These are phyloP conservation scores for Bellardia pandia DNA, from an alignment of 2,888 invertebrate species.

Conservation along the genomic window DNA sequence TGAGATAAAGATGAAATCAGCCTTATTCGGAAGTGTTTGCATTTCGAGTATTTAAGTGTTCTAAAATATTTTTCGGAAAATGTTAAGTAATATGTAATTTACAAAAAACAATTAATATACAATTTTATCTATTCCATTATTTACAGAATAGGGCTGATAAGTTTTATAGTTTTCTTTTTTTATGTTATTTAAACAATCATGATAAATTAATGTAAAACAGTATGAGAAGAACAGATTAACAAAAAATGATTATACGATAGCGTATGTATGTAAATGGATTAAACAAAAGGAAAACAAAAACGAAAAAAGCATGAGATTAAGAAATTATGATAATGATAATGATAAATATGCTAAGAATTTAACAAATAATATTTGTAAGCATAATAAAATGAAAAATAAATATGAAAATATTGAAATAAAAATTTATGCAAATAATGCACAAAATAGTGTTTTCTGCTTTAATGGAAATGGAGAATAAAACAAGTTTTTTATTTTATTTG, in stretches of 20 bases:
- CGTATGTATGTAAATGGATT: not conserved
- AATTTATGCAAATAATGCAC: constrained; percentile 23
- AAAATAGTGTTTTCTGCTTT: not conserved
- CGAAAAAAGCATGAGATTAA: not conserved
- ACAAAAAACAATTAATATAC: too few species aligned
- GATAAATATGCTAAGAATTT: constrained; percentile 31
- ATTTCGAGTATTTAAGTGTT: too few species aligned
- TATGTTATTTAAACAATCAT: not conserved
- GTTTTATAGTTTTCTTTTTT: not conserved
- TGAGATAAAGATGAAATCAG: not conserved
- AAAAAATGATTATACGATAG: too few species aligned
- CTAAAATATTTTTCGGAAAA: too few species aligned
- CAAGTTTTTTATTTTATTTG: not conserved
- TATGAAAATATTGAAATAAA: constrained; percentile 25
- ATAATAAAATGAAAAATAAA: constrained; percentile 12
- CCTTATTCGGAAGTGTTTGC: not conserved
- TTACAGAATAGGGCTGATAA: not conserved
- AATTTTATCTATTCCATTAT: too few species aligned
- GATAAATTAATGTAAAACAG: not conserved
- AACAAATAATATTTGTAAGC: constrained; percentile 48
- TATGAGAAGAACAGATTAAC: not conserved
- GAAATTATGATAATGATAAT: constrained; percentile 17
- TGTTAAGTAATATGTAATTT: too few species aligned
- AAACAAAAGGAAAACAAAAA: not conserved
- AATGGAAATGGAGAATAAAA: constrained; percentile 5